Percentiles rank a stretch among this genome's conserved stretches.
Conservation (phyloP, 2,113 vertebrate species). For the Mirza zaza region DNA sequence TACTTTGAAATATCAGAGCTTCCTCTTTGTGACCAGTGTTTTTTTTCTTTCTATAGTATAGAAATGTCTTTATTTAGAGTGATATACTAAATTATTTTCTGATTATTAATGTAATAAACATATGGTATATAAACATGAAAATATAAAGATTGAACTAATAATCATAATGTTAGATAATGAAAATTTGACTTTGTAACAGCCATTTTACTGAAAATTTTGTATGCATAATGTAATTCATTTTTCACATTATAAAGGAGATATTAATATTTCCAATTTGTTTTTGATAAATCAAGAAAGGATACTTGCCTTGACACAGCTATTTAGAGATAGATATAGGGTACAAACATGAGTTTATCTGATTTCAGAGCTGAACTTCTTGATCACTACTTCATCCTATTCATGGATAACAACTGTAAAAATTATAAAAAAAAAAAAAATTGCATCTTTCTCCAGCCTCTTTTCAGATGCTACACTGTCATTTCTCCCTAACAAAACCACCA, state of each 20-base stretch:
- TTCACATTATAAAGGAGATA: background rate
- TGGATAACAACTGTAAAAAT: background rate
- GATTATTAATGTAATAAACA: background rate
- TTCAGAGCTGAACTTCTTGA: background rate
- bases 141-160: background rate
- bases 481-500: background rate
- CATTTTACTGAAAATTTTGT: background rate
- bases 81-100: constrained; percentile 11
- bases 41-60: background rate
- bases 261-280: background rate
- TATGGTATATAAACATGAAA: background rate
- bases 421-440: background rate
- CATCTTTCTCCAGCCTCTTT: background rate
- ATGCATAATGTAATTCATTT: constrained; percentile 15
- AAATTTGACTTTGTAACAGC: background rate
- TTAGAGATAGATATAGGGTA: background rate
- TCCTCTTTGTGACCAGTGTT: background rate
- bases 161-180: background rate
- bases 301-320: background rate
- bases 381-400: background rate
- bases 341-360: background rate
- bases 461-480: background rate
- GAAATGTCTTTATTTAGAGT: background rate
- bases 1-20: constrained; percentile 19
- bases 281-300: background rate